Base-by-base conservation (phyloP, 2,797 vertebrate species). In the Pantherophis vulpinus region DNA sequence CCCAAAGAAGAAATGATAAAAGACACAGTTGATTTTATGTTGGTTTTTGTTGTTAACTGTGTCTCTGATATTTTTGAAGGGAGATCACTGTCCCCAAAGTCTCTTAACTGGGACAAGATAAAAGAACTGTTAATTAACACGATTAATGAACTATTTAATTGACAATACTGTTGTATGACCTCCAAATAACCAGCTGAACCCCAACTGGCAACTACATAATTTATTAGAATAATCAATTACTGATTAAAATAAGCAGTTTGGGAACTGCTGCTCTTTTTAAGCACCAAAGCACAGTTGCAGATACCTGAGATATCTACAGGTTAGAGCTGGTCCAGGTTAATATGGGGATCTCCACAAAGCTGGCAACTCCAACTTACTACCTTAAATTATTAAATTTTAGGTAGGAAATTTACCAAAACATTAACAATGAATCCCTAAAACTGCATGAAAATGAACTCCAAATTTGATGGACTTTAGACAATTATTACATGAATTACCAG, bases 121-220 rank as follows among this genome's bases (percentile, higher is more conserved):
- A 29, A 70, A 58, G 16, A 32, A 14, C 42, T 20, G 2, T 10
- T 47, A 83, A 79, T 3, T 93, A 93, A 94, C 66, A 94, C 2
- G 16, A 13, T 1, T 6, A 94, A 74, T 37, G 42, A 60, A 86
- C 0, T 7, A 60, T 94, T 70, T 88, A 95, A 94, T 86, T 95
- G 63, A 94, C 55, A 14, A 93, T 92, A 96, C 93, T 96, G 91
- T 95, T 93, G 20, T 83, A 47, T 47, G 79, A 47, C 10, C 10
- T 95, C 96, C n/a, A 13, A 93, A 94, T 93, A 94, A 93, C 20
- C 74, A 95, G 96, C 63, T 96, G 0, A 95, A 96, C 95, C 94
- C 88, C 94, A 95, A 51, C 5, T 20, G 63, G 51, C 74, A 55
- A 66, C 27, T 37, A 23, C 42, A n/a, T 86, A 37, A 32, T 56